These are phyloP conservation scores for Drosophila putrida DNA, from an alignment of 2,888 invertebrate species.

Conservation along the genomic window DNA sequence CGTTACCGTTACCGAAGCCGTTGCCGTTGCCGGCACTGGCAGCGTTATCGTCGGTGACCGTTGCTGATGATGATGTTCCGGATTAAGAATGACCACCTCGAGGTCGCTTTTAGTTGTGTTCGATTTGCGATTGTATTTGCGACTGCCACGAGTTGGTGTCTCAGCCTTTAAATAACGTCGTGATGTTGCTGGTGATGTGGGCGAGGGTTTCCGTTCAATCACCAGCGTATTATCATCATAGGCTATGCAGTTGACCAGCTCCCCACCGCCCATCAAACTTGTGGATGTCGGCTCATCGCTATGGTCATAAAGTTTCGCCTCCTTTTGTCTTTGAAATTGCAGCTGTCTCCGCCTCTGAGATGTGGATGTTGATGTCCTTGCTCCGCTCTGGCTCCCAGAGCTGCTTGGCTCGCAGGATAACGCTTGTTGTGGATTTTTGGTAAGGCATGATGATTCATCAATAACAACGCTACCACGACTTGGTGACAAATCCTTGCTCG, in stretches of 20 bases:
- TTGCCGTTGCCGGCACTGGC: constrained; percentile 48
- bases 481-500: constrained; percentile 55
- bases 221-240: constrained; percentile 72
- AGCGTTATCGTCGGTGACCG: constrained; percentile 72
- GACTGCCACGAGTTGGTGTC: constrained; percentile 64
- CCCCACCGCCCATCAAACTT: constrained; percentile 60
- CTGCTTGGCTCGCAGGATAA: constrained; percentile 36
- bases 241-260: constrained; percentile 72
- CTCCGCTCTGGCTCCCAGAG: constrained; percentile 47
- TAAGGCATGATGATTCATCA: constrained; percentile 68
- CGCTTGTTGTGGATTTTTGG: constrained; percentile 31
- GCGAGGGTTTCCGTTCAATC: constrained; percentile 69
- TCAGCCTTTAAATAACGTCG: constrained; percentile 69
- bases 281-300: constrained; percentile 43
- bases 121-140: constrained; percentile 71
- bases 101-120: constrained; percentile 58
- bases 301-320: constrained; percentile 70
- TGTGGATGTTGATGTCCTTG: constrained; percentile 49
- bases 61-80: constrained; percentile 71
- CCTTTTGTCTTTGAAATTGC: constrained; percentile 69
- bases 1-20: constrained; percentile 38
- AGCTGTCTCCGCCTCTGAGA: constrained; percentile 69
- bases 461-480: constrained; percentile 36
- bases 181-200: constrained; percentile 66
- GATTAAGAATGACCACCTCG: constrained; percentile 61